A percentile compares a stretch with the other conserved stretches of the same genome.
phyloP scores from a whole-genome alignment of 2,113 vertebrate species.

The Chamaetylas fuelleborni region DNA sequence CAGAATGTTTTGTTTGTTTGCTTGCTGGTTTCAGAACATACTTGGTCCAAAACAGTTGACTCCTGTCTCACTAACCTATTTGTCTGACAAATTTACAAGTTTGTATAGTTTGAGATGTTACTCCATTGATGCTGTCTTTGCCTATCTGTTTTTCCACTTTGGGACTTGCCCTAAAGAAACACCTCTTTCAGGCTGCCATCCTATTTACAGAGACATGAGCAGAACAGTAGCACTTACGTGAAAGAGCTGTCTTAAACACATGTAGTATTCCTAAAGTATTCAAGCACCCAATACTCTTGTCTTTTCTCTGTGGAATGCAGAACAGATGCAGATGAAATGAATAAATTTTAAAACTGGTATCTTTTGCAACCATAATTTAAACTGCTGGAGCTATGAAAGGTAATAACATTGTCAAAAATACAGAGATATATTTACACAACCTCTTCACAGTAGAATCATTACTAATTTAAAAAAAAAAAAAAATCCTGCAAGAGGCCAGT shows the following conservation, averaged over 20 bases:
- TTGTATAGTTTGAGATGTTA: background rate
- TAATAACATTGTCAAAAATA: background rate
- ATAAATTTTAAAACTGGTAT: background rate
- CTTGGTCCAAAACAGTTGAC: background rate
- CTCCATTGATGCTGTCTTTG: slow-evolving; percentile 33
- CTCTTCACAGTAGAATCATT: background rate
- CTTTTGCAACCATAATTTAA: background rate
- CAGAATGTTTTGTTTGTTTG: slow-evolving; percentile 17
- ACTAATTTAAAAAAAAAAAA: background rate
- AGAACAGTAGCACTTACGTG: background rate
- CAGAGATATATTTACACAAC: background rate
- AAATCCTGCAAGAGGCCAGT: background rate
- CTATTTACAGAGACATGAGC: background rate
- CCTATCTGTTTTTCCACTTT: slow-evolving; percentile 61
- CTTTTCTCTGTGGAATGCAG: background rate
- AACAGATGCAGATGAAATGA: background rate
- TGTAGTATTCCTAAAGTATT: background rate
- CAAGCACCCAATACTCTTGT: background rate
- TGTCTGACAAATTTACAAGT: slow-evolving; percentile 2
- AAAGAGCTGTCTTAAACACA: slow-evolving; percentile 5
- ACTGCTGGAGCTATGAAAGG: background rate
- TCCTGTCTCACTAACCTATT: slow-evolving; percentile 21
- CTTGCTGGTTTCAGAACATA: slow-evolving; percentile 27
- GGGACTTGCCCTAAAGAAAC: slow-evolving; percentile 53
- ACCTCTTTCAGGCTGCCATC: slow-evolving; percentile 14